A percentile compares a stretch with the other conserved stretches of the same genome.
phyloP scores from a whole-genome alignment of 2,113 vertebrate species.

The Beaufortia kweichowensis region DNA sequence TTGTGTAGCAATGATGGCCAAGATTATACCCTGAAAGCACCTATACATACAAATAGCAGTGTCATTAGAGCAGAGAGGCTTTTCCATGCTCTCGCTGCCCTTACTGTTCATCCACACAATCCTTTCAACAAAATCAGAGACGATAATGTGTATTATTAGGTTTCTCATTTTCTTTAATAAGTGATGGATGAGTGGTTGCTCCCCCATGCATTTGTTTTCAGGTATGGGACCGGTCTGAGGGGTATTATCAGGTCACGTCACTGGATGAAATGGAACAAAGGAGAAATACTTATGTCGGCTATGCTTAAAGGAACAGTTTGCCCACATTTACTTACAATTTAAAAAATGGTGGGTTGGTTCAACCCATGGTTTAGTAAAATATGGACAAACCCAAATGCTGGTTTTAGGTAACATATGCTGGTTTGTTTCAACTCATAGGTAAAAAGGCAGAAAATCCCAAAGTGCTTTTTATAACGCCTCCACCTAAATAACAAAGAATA shows the following conservation, averaged over 20 bases:
- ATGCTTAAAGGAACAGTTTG: neutral
- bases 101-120: constrained; percentile 29
- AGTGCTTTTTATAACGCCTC: too few species aligned
- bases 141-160: constrained; percentile 36
- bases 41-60: constrained; percentile 32
- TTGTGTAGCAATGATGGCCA: constrained; percentile 19
- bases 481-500: too few species aligned
- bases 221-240: neutral
- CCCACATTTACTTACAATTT: neutral
- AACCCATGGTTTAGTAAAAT: too few species aligned
- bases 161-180: constrained; percentile 22
- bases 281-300: neutral
- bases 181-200: constrained; percentile 3
- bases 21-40: constrained; percentile 41
- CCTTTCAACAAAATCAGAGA: constrained; percentile 38
- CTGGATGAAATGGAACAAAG: neutral
- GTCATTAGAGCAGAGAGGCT: constrained; percentile 36
- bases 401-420: too few species aligned
- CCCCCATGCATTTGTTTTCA: constrained; percentile 24
- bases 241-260: neutral
- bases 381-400: too few species aligned
- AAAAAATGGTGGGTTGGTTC: too few species aligned
- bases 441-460: too few species aligned
- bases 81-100: constrained; percentile 25
- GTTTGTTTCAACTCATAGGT: too few species aligned